phyloP scores from a whole-genome alignment of 2,888 invertebrate species.

The Brenthis hecate region DNA sequence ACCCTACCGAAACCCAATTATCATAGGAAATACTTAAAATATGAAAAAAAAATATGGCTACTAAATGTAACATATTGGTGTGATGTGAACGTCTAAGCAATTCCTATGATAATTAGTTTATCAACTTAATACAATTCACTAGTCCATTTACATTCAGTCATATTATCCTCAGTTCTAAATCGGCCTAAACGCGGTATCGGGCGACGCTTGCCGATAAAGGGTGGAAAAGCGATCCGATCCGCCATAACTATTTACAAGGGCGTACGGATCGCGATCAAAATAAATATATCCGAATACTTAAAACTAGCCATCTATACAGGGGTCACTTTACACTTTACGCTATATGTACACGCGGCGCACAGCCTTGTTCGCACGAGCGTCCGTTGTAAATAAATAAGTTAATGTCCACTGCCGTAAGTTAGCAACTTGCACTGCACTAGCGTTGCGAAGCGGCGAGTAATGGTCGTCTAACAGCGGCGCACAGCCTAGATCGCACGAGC shows the following conservation, averaged over 20 bases:
- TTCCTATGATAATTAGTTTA: slow-evolving; percentile 5
- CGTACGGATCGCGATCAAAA: slow-evolving; percentile 70
- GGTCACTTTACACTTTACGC: slow-evolving; percentile 79
- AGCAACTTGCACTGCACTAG: slow-evolving; percentile 84
- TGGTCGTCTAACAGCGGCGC: slow-evolving; percentile 86
- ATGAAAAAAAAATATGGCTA: no score
- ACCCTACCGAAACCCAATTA: slow-evolving; percentile 41
- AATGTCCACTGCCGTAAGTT: slow-evolving; percentile 59
- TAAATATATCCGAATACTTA: slow-evolving; percentile 80
- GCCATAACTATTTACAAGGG: slow-evolving; percentile 75
- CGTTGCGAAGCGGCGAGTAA: slow-evolving; percentile 88
- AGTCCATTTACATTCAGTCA: slow-evolving; percentile 26
- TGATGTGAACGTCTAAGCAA: neutral
- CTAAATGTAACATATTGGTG: no score
- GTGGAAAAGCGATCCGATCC: slow-evolving; percentile 66
- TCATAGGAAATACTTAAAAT: neutral
- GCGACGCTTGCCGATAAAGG: slow-evolving; percentile 66
- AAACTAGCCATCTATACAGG: slow-evolving; percentile 78
- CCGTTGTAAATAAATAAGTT: slow-evolving; percentile 71
- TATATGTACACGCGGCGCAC: slow-evolving; percentile 82
- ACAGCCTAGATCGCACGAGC: slow-evolving; percentile 72
- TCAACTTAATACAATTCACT: slow-evolving; percentile 21
- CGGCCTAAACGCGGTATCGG: slow-evolving; percentile 38
- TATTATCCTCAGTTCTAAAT: slow-evolving; percentile 12
- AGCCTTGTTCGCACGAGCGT: slow-evolving; percentile 79